A percentile compares a stretch with the other conserved stretches of the same genome.
phyloP scores from a whole-genome alignment of 2,888 invertebrate genomes.

The Athalia rosae region DNA sequence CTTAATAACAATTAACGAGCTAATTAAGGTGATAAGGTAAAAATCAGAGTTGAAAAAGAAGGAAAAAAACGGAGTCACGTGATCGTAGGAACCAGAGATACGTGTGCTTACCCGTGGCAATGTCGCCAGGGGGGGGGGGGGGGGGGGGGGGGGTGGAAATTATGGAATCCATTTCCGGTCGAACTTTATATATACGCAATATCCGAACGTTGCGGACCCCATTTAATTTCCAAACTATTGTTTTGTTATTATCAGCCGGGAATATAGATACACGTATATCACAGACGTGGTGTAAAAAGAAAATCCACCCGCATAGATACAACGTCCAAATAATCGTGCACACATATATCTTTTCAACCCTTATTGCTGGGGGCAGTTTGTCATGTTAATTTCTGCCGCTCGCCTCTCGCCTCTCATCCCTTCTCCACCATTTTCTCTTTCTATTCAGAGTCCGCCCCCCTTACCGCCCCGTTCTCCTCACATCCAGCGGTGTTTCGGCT shows the following conservation, averaged over 20 bases:
- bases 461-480: conserved; percentile 28
- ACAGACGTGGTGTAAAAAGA: conserved; percentile 62
- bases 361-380: conserved; percentile 74
- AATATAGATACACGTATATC: conserved; percentile 66
- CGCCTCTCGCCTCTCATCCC: conserved; percentile 41
- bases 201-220: conserved; percentile 47
- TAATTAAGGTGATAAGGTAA: too few species aligned
- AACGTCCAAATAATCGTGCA: conserved; percentile 52
- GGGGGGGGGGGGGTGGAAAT: conserved; percentile 6
- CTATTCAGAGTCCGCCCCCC: conserved; percentile 9
- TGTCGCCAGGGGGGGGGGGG: conserved; percentile 9
- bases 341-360: conserved; percentile 72
- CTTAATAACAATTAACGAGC: too few species aligned
- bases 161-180: conserved; percentile 30
- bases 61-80: neutral
- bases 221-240: conserved; percentile 64
- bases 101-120: too few species aligned
- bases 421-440: conserved; percentile 17
- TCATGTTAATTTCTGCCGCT: conserved; percentile 73
- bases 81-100: conserved; percentile 8
- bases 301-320: conserved; percentile 69
- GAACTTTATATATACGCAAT: conserved; percentile 45
- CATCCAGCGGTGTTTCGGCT: conserved; percentile 67
- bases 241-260: conserved; percentile 61
- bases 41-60: neutral